A percentile compares a stretch with the other conserved stretches of the same genome.
Conservation (phyloP, 2,797 vertebrate genomes). For the Phaenicophaeus curvirostris region DNA sequence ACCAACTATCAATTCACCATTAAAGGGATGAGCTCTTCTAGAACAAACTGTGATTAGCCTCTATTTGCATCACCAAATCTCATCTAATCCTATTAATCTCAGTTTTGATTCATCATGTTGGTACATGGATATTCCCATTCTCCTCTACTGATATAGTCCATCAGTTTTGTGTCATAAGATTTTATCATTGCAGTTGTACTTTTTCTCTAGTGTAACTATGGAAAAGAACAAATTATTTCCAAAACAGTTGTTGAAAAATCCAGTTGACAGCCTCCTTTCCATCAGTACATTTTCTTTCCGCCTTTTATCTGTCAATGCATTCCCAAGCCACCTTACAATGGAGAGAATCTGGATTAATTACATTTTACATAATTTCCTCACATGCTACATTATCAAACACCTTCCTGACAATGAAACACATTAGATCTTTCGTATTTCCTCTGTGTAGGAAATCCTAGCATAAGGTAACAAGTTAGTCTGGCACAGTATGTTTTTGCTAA, state of each 20-base stretch:
- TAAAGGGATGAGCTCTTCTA: not conserved
- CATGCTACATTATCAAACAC: not conserved
- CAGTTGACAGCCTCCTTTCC: not conserved
- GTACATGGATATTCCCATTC: not conserved
- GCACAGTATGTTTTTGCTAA: not conserved
- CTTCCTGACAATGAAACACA: not conserved
- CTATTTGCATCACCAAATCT: not conserved
- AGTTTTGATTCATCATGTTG: not conserved
- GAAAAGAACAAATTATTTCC: not conserved
- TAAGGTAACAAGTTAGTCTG: not conserved
- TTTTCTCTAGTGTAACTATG: not conserved
- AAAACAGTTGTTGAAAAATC: not conserved
- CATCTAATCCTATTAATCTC: not conserved
- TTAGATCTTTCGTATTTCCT: not conserved
- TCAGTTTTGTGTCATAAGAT: fast-evolving
- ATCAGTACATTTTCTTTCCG: not conserved
- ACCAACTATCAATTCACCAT: not conserved
- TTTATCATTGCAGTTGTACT: not conserved
- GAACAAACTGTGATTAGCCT: not conserved
- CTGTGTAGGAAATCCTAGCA: not conserved
- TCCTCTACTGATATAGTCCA: not conserved
- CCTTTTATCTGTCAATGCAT: not conserved
- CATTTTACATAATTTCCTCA: not conserved
- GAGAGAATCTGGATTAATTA: no score
- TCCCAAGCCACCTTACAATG: not conserved